A percentile compares a stretch with the other conserved stretches of the same genome.
These are phyloP conservation scores for Pelodiscus sinensis DNA, from an alignment of 2,113 vertebrate species.

Conservation along the genomic window DNA sequence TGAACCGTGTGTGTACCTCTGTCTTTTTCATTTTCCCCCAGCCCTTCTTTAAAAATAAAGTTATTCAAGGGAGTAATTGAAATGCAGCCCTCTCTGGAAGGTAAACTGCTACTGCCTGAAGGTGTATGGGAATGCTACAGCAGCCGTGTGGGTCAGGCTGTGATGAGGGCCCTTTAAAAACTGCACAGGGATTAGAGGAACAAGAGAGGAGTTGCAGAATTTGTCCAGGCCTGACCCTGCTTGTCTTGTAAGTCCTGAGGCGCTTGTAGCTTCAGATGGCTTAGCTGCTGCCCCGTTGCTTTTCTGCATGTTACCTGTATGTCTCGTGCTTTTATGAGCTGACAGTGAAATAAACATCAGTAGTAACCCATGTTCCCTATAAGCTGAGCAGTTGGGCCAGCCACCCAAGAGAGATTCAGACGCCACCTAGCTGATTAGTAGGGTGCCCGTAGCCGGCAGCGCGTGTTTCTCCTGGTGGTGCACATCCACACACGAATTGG, in stretches of 20 bases:
- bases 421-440: too few relatives aligned
- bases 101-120: not conserved
- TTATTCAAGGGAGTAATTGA: not conserved
- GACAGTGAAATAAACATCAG: not conserved
- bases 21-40: not conserved
- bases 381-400: too few relatives aligned
- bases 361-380: not conserved
- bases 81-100: not conserved
- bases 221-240: not conserved
- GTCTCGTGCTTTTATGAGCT: not conserved
- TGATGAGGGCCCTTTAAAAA: not conserved
- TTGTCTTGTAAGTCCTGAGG: not conserved
- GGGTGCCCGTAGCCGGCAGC: too few relatives aligned
- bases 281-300: not conserved
- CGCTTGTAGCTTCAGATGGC: not conserved
- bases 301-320: not conserved
- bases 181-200: not conserved
- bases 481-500: too few relatives aligned
- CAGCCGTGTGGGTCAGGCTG: not conserved
- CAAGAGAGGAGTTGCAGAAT: not conserved
- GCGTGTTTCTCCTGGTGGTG: too few relatives aligned
- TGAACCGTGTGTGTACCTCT: not conserved
- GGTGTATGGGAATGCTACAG: too few relatives aligned
- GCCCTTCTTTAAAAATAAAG: not conserved
- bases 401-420: too few relatives aligned